Evolutionary conservation across 2,797 vertebrate species (phyloP), one percentile per base, ranked within the genome.

Genomic region (Rhynchotus rufescens): DNA sequence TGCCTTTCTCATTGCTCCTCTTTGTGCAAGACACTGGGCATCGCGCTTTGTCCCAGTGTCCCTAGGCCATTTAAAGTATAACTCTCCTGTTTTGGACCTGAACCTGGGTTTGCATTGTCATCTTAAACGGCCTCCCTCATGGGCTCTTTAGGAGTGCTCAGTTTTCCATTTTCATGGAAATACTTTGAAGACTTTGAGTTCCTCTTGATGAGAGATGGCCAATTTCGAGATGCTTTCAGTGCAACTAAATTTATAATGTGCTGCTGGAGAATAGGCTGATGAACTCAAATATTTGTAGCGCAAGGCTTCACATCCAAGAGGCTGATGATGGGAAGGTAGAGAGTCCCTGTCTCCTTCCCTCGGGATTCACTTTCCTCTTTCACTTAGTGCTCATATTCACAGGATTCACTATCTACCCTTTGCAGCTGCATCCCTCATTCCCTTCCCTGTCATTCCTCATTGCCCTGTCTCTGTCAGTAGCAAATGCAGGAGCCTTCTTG

Each of bases 371-470:
- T 60, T 74, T 47, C 23, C 22, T 16, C 38, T 36, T 51, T 73
- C 36, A 7, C 45, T 3, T 28, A 52, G 47, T 5, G 49, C 59
- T 15, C 45, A n/a, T 4, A 4, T 4, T 4, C 12, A 0, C 17
- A 5, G 59, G 0, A 6, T 36, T 4, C 22, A 2, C 14, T 45
- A 0, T 5, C 2, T 23, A 12, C 3, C 60, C 0, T 34, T 66
- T 67, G 13, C 21, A 2, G 14, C 22, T 17, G 49, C 34, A 36
- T 16, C 12, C 0, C 40, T 60, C 3, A 0, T 21, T 49, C 45
- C 38, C 20, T 40, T 36, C 36, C 36, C 36, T 36, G 36, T 36
- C 36, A 36, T 36, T 36, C 36, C 36, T 36, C 4, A 36, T 36
- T 36, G 36, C 36, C 36, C 36, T 36, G 9, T 6, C 2, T 44